phyloP scores from a whole-genome alignment of 2,888 invertebrate species.

The Torymus auratus region DNA sequence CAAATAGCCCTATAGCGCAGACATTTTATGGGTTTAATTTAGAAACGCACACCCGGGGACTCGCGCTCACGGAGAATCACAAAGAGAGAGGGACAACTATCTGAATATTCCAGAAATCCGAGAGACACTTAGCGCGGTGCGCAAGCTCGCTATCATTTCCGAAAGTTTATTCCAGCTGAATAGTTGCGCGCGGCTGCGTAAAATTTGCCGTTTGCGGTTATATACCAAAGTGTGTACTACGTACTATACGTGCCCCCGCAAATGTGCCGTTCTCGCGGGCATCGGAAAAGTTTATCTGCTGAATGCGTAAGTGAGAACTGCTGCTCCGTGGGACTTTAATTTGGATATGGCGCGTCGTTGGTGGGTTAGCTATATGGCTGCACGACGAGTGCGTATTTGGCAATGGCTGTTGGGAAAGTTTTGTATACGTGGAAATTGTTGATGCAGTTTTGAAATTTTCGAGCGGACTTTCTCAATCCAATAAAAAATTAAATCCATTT shows the following conservation, averaged over 20 bases:
- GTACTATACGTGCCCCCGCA: background rate
- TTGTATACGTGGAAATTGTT: no score
- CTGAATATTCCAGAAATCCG: conserved; percentile 68
- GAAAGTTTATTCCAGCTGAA: conserved; percentile 9
- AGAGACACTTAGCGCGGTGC: conserved; percentile 61
- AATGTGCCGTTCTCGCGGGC: background rate
- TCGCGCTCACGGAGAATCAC: conserved; percentile 21
- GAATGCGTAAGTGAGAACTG: background rate
- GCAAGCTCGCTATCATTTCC: background rate
- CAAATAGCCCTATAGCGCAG: conserved; percentile 32
- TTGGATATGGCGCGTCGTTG: no score
- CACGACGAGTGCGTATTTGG: no score
- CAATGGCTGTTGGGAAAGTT: no score
- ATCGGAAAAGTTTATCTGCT: background rate
- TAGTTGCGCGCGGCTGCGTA: background rate
- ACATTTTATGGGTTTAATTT: conserved; percentile 74
- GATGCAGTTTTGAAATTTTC: no score
- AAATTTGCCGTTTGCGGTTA: no score
- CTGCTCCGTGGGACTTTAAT: background rate
- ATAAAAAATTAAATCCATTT: no score
- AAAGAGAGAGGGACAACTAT: conserved; percentile 18
- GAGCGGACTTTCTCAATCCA: no score
- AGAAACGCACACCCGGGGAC: conserved; percentile 59
- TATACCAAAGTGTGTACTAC: no score
- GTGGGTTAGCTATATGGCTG: no score